Base-by-base conservation (phyloP, 2,113 vertebrate genomes). In the Cyprinodon brontotheroides region DNA sequence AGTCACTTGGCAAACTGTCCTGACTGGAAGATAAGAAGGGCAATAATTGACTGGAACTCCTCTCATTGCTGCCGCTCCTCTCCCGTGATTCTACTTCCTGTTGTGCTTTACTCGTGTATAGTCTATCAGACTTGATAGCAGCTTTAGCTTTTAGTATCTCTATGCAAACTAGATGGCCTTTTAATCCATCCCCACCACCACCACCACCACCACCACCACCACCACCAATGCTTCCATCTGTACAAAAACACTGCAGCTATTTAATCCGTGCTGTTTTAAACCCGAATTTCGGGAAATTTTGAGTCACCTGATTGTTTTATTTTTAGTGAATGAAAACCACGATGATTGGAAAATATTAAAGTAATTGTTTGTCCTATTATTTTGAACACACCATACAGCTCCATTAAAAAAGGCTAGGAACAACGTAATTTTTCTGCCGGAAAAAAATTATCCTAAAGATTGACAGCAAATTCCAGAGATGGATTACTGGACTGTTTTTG, bases 111-210 rank as follows among this genome's bases (percentile, higher is more conserved):
- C 43, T 75, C 68, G 69, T 86, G 81, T 77, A 84, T 67, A 84
- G 74, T 75, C 70, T 74, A 60, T 86, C 66, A 6, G 45, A 77
- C 70, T 48, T 61, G 78, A 85, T 74, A 41, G 82, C 71, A 69
- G 87, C 89, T 89, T 91, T 86, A 89, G 91, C 79, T 71, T 90
- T 88, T 89, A 84, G 85, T 77, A 74, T 88, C 71, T 86, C 89
- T 89, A 90, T 89, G 89, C 87, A 90, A 90, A 72, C 79, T 80
- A 77, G 84, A 87, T 15, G 77, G 75, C 87, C 80, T 89, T 90
- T 17, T 88, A 41, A 69, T n/a, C n/a, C n/a, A n/a, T n/a, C n/a
- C n/a, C n/a, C n/a, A n/a, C n/a, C n/a, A n/a, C n/a, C n/a, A n/a
- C n/a, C n/a, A n/a, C n/a, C n/a, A n/a, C n/a, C n/a, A n/a, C n/a